Percentiles rank a stretch among this genome's conserved stretches.
Evolutionary conservation across 2,888 invertebrate species (phyloP).

Genomic region (Arge pagana): DNA sequence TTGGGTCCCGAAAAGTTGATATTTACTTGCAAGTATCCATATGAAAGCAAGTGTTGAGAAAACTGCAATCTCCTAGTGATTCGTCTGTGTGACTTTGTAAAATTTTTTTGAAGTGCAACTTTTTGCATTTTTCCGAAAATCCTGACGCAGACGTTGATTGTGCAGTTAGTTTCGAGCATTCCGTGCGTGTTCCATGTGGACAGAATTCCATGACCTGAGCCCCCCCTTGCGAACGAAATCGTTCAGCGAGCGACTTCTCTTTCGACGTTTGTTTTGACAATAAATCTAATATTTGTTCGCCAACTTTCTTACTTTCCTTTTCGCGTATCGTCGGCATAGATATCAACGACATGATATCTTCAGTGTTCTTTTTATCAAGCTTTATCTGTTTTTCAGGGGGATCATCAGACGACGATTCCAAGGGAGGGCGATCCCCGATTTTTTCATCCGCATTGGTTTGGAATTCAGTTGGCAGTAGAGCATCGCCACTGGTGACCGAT

Average conservation of each 20-base stretch:
- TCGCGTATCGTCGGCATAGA: slow-evolving; percentile 95
- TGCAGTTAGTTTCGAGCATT: slow-evolving; percentile 66
- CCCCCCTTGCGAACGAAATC: slow-evolving; percentile 94
- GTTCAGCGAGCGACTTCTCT: slow-evolving; percentile 91
- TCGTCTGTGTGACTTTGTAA: slow-evolving; percentile 95
- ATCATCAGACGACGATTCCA: too few relatives aligned
- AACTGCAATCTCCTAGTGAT: slow-evolving; percentile 94
- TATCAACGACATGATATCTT: slow-evolving; percentile 72
- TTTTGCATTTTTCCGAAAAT: slow-evolving; percentile 72
- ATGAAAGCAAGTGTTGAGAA: slow-evolving; percentile 97
- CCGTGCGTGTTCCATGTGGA: slow-evolving; percentile 90
- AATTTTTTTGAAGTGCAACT: slow-evolving; percentile 95
- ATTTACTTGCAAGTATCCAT: slow-evolving; percentile 95
- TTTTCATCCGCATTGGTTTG: slow-evolving; percentile 40
- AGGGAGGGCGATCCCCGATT: slow-evolving; percentile 42
- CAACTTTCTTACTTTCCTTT: slow-evolving; percentile 92
- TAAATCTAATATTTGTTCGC: slow-evolving; percentile 93
- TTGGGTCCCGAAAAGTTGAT: too few relatives aligned
- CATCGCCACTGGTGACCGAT: slow-evolving; percentile 44
- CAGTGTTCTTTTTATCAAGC: slow-evolving; percentile 49
- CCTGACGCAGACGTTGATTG: slow-evolving; percentile 38
- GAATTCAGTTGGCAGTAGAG: slow-evolving; percentile 44
- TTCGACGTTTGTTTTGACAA: slow-evolving; percentile 96
- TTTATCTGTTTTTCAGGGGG: slow-evolving; percentile 48
- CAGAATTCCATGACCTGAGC: slow-evolving; percentile 95